Evolutionary conservation across 2,888 invertebrate species (phyloP).

Genomic region (Acleris sparsana): DNA sequence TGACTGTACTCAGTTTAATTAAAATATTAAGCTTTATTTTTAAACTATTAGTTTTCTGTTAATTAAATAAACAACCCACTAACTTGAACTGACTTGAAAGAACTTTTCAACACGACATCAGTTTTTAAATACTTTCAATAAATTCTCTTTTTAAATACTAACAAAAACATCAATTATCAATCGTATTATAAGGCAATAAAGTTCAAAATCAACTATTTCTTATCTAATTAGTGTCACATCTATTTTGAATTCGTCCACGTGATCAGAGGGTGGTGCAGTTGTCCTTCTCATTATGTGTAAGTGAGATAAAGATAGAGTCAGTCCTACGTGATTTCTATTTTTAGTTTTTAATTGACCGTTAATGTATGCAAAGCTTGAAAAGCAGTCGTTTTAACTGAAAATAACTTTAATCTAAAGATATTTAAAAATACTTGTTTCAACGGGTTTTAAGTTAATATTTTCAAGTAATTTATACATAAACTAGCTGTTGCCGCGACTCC

Average conservation of each 20-base stretch:
- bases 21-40: no score
- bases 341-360: constrained; percentile 21
- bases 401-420: no score
- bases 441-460: no score
- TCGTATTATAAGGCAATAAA: neutral
- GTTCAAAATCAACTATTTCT: constrained; percentile 13
- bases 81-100: constrained; percentile 22
- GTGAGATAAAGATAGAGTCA: constrained; percentile 8
- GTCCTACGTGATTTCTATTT: constrained; percentile 24
- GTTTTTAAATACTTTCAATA: constrained; percentile 25
- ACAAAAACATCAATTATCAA: neutral
- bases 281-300: constrained; percentile 6
- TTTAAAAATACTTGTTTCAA: no score
- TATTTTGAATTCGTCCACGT: constrained; percentile 27
- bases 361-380: constrained; percentile 9
- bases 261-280: constrained; percentile 26
- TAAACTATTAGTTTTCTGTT: constrained; percentile 22
- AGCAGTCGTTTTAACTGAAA: neutral
- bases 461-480: no score
- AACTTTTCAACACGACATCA: constrained; percentile 28
- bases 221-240: constrained; percentile 33
- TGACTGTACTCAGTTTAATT: no score
- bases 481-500: no score
- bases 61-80: constrained; percentile 21
- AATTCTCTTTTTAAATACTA: constrained; percentile 21